phyloP scores from a whole-genome alignment of 2,113 vertebrate species.

The Erpornis zantholeuca region DNA sequence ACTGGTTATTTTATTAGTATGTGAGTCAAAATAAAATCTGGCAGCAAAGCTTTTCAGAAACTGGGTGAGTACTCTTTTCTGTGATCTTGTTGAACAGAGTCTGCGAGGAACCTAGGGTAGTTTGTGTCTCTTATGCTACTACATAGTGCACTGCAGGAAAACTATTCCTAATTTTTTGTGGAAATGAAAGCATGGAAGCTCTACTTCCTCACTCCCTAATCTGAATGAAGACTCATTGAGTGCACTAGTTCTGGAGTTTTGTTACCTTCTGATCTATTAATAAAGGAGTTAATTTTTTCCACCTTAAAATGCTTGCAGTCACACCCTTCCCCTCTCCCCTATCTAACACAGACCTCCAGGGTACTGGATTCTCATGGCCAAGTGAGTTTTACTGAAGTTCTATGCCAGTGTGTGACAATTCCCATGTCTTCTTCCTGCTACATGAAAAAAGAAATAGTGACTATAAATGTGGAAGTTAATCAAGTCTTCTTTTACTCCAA shows the following conservation, averaged over 20 bases:
- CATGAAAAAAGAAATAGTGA: background rate
- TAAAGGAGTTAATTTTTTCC: slow-evolving; percentile 19
- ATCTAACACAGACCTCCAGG: slow-evolving; percentile 4
- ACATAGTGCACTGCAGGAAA: background rate
- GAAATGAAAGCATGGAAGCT: background rate
- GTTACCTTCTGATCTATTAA: background rate
- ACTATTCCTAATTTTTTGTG: background rate
- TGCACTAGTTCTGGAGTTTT: background rate
- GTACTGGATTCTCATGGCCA: background rate
- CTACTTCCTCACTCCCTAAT: background rate
- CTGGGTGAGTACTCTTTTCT: background rate
- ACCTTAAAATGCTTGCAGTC: background rate
- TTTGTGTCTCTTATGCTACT: background rate
- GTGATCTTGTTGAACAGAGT: background rate
- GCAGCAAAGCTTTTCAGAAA: slow-evolving; percentile 12
- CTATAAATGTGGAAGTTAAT: slow-evolving; percentile 31
- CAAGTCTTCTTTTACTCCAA: slow-evolving; percentile 15
- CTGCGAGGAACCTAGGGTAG: background rate
- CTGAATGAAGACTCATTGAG: background rate
- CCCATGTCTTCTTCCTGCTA: background rate
- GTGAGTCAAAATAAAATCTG: slow-evolving; percentile 52
- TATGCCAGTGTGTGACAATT: background rate
- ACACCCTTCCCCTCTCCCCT: background rate
- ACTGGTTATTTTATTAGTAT: slow-evolving; percentile 12
- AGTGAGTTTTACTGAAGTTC: slow-evolving; percentile 1